These are phyloP conservation scores for Drosophila equinoxialis DNA, from an alignment of 1,140 invertebrate species.

Conservation along the genomic window DNA sequence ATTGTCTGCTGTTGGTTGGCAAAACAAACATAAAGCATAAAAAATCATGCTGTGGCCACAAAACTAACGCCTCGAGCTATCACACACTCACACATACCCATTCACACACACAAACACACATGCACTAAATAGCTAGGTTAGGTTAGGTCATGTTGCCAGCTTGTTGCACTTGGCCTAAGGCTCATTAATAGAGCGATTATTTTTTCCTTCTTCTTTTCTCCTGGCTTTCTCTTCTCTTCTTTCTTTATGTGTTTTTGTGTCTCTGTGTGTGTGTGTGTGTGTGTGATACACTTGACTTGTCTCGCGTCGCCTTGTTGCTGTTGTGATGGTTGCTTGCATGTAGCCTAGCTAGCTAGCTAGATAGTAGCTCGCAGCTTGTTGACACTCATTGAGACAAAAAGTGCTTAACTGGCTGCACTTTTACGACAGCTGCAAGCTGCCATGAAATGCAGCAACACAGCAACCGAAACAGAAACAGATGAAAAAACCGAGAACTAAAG, in stretches of 20 bases:
- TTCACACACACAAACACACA: background rate
- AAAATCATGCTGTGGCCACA: conserved; percentile 30
- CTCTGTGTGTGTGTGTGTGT: conserved; percentile 6
- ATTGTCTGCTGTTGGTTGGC: conserved; percentile 8
- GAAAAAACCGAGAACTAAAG: background rate
- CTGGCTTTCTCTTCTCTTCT: conserved; percentile 1
- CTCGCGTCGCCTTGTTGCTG: conserved; percentile 33
- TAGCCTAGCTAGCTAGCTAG: conserved; percentile 1
- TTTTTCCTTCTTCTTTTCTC: conserved; percentile 46
- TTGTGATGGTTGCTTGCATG: conserved; percentile 11
- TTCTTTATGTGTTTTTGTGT: conserved; percentile 20
- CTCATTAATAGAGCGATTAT: conserved; percentile 81
- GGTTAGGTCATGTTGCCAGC: conserved; percentile 75
- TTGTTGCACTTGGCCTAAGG: conserved; percentile 80
- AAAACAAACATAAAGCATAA: conserved; percentile 23
- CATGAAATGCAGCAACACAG: conserved; percentile 16
- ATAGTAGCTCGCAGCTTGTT: conserved; percentile 54
- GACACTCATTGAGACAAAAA: conserved; percentile 80
- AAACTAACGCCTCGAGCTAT: conserved; percentile 36
- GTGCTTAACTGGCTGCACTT: conserved; percentile 79
- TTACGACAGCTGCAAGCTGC: conserved; percentile 36
- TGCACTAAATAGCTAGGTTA: conserved; percentile 43
- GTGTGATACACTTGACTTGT: conserved; percentile 50
- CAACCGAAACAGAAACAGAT: background rate
- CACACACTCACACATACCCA: conserved; percentile 13